Percentiles rank a stretch among this genome's conserved stretches.
Conservation (phyloP, 2,888 invertebrate species). For the Mellilla xanthometata region DNA sequence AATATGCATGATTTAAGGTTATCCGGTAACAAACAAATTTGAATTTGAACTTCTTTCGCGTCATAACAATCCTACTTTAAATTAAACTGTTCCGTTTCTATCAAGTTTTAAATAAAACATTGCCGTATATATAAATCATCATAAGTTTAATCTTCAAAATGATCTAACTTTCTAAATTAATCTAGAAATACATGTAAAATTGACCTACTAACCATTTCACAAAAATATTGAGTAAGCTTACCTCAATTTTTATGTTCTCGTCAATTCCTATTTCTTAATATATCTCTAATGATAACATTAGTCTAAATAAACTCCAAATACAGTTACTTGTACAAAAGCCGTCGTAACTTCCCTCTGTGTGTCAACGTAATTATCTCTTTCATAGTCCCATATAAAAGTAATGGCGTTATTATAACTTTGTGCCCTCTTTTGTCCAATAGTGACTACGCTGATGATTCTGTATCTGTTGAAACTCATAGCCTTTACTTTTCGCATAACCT, state of each 20-base stretch:
- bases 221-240: too few relatives aligned
- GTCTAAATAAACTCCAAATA: constrained; percentile 64
- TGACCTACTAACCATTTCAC: constrained; percentile 1
- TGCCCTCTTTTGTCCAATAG: constrained; percentile 60
- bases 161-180: too few relatives aligned
- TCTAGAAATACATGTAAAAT: constrained; percentile 11
- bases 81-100: too few relatives aligned
- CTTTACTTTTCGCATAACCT: constrained; percentile 57
- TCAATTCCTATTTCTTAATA: too few relatives aligned
- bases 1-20: too few relatives aligned
- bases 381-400: constrained; percentile 64
- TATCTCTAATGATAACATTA: constrained; percentile 23
- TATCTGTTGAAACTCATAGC: constrained; percentile 57
- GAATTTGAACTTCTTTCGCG: too few relatives aligned
- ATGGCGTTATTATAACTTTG: constrained; percentile 69
- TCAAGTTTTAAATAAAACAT: too few relatives aligned
- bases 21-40: too few relatives aligned
- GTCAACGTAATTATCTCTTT: constrained; percentile 53
- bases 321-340: constrained; percentile 62
- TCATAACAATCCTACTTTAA: too few relatives aligned
- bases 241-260: too few relatives aligned
- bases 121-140: too few relatives aligned
- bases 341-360: constrained; percentile 44
- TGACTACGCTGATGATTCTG: constrained; percentile 57
- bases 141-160: too few relatives aligned